Base-by-base conservation (phyloP, 2,888 invertebrate genomes). In the Agonopterix alstromeriana region DNA sequence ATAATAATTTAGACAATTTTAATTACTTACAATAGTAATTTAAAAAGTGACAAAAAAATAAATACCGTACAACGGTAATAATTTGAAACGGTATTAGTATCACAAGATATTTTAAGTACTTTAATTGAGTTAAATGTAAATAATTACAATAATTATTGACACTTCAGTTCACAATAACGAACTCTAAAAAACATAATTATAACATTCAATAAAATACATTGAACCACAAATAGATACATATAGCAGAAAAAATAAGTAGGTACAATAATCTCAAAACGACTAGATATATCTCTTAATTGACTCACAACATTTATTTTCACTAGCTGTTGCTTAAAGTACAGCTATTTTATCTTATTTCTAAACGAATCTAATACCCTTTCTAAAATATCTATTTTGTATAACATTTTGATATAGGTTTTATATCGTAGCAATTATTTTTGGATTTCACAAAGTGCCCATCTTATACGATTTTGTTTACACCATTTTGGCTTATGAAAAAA, bases 241-340 rank as follows among this genome's bases (percentile, higher is more conserved):
- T 38, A 38, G n/a, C 38, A 38, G n/a, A 38, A 38, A 38, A 36
- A n/a, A n/a, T n/a, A 38, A 36, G 2, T 42, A 42, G 12, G 42
- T 42, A 52, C 45, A 48, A 67, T 67, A 81, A 84, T 82, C 76
- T 84, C 78, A 75, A 79, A 81, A 77, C 73, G 86, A 86, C 86
- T 85, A 86, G 86, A 85, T 70, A 67, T 55, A 65, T 68, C 64
- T 68, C 65, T 61, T 77, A 83, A 84, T 83, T 83, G 82, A 85
- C 82, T 73, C 64, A 81, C 74, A 77, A 82, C 75, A 82, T 67
- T 69, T 58, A 75, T 52, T 41, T 46, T 45, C 36, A 52, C 36
- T 50, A 50, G 47, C 51, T 54, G 44, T 42, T n/a, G 35, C 35
- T 43, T 27, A 35, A 42, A 36, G n/a, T 3, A 17, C 11, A 38